Conservation (phyloP, 2,113 vertebrate genomes). For the Panurus biarmicus region DNA sequence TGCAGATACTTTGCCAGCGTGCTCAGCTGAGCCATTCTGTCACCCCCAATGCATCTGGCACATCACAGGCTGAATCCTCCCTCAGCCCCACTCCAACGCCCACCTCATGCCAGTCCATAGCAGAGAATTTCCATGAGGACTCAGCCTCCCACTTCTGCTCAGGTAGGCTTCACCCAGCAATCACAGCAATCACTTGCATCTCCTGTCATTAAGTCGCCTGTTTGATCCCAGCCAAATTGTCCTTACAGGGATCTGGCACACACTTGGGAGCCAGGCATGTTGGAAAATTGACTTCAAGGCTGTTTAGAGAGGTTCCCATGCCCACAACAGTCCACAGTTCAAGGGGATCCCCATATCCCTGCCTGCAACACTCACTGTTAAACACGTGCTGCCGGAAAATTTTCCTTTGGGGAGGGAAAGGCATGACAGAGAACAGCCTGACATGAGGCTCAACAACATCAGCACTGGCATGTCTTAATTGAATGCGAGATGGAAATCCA, state of each 20-base stretch:
- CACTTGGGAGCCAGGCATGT: background rate
- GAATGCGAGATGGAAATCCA: background rate
- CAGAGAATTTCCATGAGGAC: background rate
- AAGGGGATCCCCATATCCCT: background rate
- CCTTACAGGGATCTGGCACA: background rate
- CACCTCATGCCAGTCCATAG: background rate
- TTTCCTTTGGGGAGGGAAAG: background rate
- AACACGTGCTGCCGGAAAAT: background rate
- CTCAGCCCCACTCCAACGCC: background rate
- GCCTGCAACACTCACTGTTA: background rate
- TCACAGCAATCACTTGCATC: background rate
- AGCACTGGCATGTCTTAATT: background rate
- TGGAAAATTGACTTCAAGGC: background rate
- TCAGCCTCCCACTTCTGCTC: background rate
- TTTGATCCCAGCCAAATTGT: background rate
- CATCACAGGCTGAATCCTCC: background rate
- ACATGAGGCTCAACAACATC: background rate
- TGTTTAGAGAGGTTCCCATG: background rate
- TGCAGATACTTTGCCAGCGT: rapidly evolving
- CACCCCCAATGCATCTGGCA: background rate
- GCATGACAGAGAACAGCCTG: background rate
- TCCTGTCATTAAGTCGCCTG: background rate
- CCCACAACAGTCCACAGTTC: background rate
- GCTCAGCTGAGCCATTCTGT: background rate
- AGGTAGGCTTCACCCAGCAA: background rate